Evolutionary conservation across 1,140 invertebrate species (phyloP).

Genomic region (Orius insidiosus): DNA sequence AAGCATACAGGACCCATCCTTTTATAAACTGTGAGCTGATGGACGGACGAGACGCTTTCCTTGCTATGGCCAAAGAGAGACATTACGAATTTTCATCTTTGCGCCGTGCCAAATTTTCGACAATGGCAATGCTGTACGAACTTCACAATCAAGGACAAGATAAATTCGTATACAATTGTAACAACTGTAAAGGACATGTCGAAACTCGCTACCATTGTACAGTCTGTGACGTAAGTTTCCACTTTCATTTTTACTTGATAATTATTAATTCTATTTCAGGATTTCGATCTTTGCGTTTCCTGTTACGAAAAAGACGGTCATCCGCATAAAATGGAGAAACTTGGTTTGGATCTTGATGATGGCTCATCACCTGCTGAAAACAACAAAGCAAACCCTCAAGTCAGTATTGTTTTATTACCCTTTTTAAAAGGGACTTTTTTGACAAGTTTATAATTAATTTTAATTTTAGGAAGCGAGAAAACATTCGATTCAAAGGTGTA

Average conservation of each 20-base stretch:
- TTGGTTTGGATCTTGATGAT: constrained; percentile 88
- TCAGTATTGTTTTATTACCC: constrained; percentile 18
- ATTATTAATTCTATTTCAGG: constrained; percentile 32
- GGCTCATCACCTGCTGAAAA: constrained; percentile 72
- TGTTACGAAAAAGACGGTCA: constrained; percentile 93
- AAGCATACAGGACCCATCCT: constrained; percentile 89
- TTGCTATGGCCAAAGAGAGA: constrained; percentile 94
- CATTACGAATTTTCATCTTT: constrained; percentile 98
- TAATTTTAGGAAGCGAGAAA: constrained; percentile 65
- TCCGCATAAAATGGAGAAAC: constrained; percentile 93
- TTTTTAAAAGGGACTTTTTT: too few species aligned
- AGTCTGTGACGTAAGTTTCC: constrained; percentile 70
- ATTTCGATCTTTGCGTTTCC: constrained; percentile 91
- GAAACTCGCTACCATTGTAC: constrained; percentile 96
- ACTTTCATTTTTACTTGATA: background rate
- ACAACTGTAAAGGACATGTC: constrained; percentile 87
- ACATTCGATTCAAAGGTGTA: constrained; percentile 90
- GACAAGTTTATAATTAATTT: too few species aligned
- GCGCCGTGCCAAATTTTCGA: constrained; percentile 86
- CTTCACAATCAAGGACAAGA: constrained; percentile 96
- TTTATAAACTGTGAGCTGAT: constrained; percentile 92
- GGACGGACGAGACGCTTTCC: constrained; percentile 97
- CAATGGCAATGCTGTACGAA: constrained; percentile 94
- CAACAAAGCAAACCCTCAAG: constrained; percentile 68
- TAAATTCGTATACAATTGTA: constrained; percentile 93